These are phyloP conservation scores for Chaunax sp. DNA, from an alignment of 2,797 vertebrate species.

Conservation along the genomic window DNA sequence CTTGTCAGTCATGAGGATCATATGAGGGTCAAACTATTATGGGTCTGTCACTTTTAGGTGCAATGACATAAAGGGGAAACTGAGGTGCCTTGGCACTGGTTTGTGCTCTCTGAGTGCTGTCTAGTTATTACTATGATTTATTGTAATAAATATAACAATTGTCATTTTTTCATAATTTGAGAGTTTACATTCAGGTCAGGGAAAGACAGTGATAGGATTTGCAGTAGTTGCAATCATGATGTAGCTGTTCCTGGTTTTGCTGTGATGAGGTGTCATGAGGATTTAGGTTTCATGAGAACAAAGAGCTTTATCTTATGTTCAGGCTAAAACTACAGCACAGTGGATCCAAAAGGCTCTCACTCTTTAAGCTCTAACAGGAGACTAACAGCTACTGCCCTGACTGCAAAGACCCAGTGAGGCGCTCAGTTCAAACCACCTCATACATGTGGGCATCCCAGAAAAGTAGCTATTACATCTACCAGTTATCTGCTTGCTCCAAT, in stretches of 20 bases:
- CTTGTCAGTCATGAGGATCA: too few relatives aligned
- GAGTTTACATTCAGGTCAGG: neutral
- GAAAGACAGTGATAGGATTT: neutral
- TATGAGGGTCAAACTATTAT: too few relatives aligned
- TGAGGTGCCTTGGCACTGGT: too few relatives aligned
- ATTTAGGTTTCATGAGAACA: constrained; percentile 7
- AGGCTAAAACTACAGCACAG: neutral
- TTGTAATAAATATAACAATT: too few relatives aligned
- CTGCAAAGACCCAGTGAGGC: neutral
- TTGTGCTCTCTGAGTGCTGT: too few relatives aligned
- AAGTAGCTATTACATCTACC: neutral
- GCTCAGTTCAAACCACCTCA: neutral
- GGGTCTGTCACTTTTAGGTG: too few relatives aligned
- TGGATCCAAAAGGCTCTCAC: constrained; percentile 3
- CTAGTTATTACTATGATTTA: too few relatives aligned
- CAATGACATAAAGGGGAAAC: too few relatives aligned
- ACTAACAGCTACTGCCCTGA: neutral
- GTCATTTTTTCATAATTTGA: too few relatives aligned
- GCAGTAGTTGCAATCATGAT: neutral
- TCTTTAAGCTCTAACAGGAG: constrained; percentile 3
- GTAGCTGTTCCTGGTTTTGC: neutral
- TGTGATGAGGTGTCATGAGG: neutral
- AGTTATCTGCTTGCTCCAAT: too few relatives aligned
- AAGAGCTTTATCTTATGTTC: neutral
- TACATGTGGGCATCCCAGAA: too few relatives aligned